Percentiles rank a stretch among this genome's conserved stretches.
These are phyloP conservation scores for Crocodylus rhombifer DNA, from an alignment of 2,797 vertebrate genomes.

Conservation along the genomic window DNA sequence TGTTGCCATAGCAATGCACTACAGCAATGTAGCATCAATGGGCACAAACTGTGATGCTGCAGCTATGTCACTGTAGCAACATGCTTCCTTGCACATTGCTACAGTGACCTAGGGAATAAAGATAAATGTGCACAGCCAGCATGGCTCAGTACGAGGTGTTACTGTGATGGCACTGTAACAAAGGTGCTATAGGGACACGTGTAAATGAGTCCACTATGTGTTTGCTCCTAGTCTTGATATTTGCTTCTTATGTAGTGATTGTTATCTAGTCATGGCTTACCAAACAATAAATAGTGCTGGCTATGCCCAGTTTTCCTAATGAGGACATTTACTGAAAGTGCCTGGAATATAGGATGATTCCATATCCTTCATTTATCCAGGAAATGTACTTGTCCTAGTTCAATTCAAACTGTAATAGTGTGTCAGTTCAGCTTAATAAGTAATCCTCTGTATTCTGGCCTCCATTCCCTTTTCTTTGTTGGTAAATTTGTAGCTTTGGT, in stretches of 20 bases:
- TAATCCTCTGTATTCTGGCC: background rate
- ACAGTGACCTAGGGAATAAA: too few relatives aligned
- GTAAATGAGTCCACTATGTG: background rate
- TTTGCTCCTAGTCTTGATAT: background rate
- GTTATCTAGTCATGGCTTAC: background rate
- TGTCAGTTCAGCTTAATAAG: background rate
- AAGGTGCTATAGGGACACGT: too few relatives aligned
- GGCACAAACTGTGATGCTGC: too few relatives aligned
- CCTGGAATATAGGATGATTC: slow-evolving; percentile 9
- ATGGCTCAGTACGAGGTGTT: too few relatives aligned
- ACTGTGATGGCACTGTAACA: too few relatives aligned
- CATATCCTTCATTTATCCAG: slow-evolving; percentile 20
- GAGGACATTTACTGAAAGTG: background rate
- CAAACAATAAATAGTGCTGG: background rate
- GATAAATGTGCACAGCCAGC: too few relatives aligned
- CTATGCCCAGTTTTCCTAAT: background rate
- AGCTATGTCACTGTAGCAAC: too few relatives aligned
- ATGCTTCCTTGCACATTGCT: too few relatives aligned
- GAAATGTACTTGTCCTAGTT: background rate
- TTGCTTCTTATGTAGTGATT: background rate
- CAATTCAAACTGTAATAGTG: background rate
- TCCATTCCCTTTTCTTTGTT: background rate
- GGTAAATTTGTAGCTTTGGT: background rate
- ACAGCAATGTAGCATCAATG: too few relatives aligned
- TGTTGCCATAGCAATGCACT: too few relatives aligned